Conservation (phyloP, 2,113 vertebrate genomes). For the Sorex araneus region DNA sequence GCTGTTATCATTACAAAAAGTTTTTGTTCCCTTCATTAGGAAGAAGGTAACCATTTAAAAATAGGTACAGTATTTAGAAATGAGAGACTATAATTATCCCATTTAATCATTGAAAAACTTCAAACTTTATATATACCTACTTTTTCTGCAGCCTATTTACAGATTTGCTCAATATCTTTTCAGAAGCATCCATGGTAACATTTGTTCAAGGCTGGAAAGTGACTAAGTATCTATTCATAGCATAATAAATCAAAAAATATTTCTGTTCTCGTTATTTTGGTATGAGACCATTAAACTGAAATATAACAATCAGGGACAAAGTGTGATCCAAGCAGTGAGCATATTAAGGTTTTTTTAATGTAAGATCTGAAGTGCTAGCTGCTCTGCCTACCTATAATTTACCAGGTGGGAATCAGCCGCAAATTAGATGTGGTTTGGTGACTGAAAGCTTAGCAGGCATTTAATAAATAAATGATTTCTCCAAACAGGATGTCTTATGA, state of each 20-base stretch:
- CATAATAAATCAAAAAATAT: neutral
- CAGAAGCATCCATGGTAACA: neutral
- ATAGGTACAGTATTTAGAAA: neutral
- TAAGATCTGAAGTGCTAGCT: neutral
- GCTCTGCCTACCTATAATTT: neutral
- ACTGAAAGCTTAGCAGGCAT: neutral
- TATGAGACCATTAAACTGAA: neutral
- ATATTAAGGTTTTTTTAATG: neutral
- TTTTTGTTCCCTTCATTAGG: neutral
- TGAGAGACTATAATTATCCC: slow-evolving; percentile 27
- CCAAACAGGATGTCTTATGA: neutral
- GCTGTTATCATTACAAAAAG: neutral
- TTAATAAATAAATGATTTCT: neutral
- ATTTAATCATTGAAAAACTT: neutral
- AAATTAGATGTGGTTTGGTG: neutral
- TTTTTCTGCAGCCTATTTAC: neutral
- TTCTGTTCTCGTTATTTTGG: neutral
- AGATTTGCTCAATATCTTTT: neutral
- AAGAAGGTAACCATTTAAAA: neutral
- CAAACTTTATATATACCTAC: neutral
- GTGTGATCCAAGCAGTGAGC: neutral
- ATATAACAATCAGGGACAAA: neutral
- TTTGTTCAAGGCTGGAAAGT: neutral
- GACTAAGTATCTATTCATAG: neutral
- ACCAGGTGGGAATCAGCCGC: too few species aligned